Conservation (phyloP, 2,888 invertebrate genomes). For the Pogonocherus hispidulus region DNA sequence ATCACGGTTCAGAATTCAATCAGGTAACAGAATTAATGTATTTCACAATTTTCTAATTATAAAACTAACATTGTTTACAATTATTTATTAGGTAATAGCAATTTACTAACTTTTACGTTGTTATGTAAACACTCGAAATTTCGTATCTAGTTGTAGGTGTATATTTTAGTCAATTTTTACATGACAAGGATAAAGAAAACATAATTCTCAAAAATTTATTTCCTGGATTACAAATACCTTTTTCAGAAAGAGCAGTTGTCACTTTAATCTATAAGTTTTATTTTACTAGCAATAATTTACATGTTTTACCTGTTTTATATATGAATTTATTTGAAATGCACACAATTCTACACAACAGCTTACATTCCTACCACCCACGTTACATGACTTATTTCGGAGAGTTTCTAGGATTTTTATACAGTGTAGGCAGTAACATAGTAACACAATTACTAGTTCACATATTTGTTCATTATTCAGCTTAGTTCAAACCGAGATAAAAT, state of each 20-base stretch:
- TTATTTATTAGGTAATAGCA: too few relatives aligned
- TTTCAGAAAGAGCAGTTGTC: not conserved
- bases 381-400: not conserved
- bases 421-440: not conserved
- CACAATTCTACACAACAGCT: conserved; percentile 6
- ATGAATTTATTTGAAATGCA: conserved; percentile 4
- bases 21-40: too few relatives aligned
- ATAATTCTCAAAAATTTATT: too few relatives aligned
- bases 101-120: too few relatives aligned
- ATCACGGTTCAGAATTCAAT: too few relatives aligned
- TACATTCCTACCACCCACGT: not conserved
- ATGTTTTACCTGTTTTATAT: not conserved
- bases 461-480: not conserved
- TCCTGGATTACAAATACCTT: too few relatives aligned
- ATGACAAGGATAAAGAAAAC: too few relatives aligned
- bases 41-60: too few relatives aligned
- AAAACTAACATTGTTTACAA: too few relatives aligned
- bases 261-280: not conserved
- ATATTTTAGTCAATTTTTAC: too few relatives aligned
- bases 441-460: not conserved
- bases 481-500: not conserved
- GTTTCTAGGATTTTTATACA: not conserved
- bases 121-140: too few relatives aligned
- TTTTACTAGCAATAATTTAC: not conserved
- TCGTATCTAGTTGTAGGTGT: too few relatives aligned